Evolutionary conservation across 2,888 invertebrate genomes (phyloP), one percentile per base, ranked within the genome.

Genomic region (Ichneumon xanthorius): DNA sequence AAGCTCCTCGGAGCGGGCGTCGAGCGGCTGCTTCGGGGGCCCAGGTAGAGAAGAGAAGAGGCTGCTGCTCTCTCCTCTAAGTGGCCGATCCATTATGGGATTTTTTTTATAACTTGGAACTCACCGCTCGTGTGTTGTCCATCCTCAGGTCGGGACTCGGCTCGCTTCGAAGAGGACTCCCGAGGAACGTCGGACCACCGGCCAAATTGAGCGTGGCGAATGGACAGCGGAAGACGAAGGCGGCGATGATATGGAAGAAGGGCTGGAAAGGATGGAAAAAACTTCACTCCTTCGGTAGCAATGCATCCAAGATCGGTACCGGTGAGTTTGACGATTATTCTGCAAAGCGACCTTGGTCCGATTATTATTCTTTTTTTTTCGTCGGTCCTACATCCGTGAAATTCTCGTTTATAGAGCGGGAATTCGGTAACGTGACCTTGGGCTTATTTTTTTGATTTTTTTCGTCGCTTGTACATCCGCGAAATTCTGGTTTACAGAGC

Each of bases 221-320:
- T 83, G 86, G 88, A 72, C 91, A 91, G 53, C 90, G 93, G 55
- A 93, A 92, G 82, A 92, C 91, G 76, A 93, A 93, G 84, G 93
- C 93, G 9, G 92, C 92, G 40, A 93, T 92, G 92, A 92, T 93
- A 79, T 93, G 91, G 93, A 93, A 92, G 83, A 93, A 93, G 86
- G 93, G 93, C 33, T 93, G 96, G 93, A 97, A 97, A 91, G 96
- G 97, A 1, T 97, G 97, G 97, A 96, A 96, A 92, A 97, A 97
- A 93, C 94, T 97, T 88, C 96, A 97, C 19, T 96, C 96, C 40
- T 96, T 97, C 91, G 96, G 96, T 91, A 96, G 96, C 76, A 96
- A 96, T 89, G 96, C 96, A 91, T 96, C 96, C 92, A 97, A 97
- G 93, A 95, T 95, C 63, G 97, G 96, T 45, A 77, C 58, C 96